Evolutionary conservation across 1,140 invertebrate species (phyloP).

Genomic region (Neoseiulus cucumeris): DNA sequence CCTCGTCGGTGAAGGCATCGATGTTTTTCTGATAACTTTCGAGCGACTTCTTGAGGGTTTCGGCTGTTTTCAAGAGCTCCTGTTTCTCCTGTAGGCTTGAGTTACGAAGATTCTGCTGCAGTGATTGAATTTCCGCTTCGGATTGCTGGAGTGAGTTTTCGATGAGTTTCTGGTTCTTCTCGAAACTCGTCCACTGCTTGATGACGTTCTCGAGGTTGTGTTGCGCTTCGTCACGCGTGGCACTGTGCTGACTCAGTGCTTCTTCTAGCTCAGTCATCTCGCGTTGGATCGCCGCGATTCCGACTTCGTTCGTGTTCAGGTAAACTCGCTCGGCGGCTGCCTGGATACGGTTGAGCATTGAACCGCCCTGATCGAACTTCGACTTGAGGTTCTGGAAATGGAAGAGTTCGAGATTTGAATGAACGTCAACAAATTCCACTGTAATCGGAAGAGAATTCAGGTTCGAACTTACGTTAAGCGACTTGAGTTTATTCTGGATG

Average conservation of each 20-base stretch:
- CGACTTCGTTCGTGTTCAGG: conserved; percentile 53
- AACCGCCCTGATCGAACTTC: conserved; percentile 45
- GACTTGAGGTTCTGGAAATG: conserved; percentile 37
- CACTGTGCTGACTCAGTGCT: conserved; percentile 36
- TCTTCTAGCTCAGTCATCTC: conserved; percentile 41
- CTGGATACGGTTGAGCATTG: conserved; percentile 45
- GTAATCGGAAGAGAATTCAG: too few relatives aligned
- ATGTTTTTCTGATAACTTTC: conserved; percentile 49
- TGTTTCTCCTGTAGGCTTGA: conserved; percentile 59
- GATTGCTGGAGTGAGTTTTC: conserved; percentile 62
- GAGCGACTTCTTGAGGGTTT: conserved; percentile 39
- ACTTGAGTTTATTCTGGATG: conserved; percentile 47
- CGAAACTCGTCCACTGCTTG: conserved; percentile 68
- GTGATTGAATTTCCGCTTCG: conserved; percentile 52
- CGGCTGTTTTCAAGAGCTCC: conserved; percentile 45
- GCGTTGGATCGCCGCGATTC: conserved; percentile 45
- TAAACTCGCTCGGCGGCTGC: conserved; percentile 43
- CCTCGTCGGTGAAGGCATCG: conserved; percentile 68
- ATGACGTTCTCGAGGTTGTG: conserved; percentile 43
- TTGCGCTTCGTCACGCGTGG: conserved; percentile 25
- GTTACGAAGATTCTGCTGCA: conserved; percentile 47
- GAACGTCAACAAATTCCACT: neutral
- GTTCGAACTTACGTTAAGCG: conserved; percentile 31
- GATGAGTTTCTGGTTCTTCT: conserved; percentile 50
- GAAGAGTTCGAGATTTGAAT: neutral